These are phyloP conservation scores for Semnornis frantzii DNA, from an alignment of 2,113 vertebrate species.

Conservation along the genomic window DNA sequence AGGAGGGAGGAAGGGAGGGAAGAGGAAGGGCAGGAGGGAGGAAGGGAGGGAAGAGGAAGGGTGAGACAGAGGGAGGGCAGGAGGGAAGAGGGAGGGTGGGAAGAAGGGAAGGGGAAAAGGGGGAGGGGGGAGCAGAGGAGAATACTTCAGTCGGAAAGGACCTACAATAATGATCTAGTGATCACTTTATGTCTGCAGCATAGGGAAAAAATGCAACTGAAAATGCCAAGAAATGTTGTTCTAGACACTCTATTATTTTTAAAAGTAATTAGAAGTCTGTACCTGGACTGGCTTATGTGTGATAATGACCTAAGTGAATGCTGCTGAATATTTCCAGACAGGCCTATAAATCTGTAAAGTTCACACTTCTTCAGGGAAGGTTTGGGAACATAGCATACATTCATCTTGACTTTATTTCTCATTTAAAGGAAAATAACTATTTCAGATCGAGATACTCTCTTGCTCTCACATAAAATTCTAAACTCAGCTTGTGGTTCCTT, in stretches of 20 bases:
- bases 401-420: neutral
- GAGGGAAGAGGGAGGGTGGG: no score
- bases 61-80: no score
- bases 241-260: neutral
- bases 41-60: no score
- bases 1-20: no score
- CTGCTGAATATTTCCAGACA: neutral
- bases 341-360: neutral
- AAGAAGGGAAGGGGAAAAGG: neutral
- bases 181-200: neutral
- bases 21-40: no score
- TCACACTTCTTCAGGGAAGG: neutral
- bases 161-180: no score
- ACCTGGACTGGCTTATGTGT: neutral
- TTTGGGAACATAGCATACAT: neutral
- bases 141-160: no score
- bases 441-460: neutral
- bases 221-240: neutral
- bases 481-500: neutral
- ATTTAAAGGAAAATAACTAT: neutral
- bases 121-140: no score
- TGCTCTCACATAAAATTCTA: neutral
- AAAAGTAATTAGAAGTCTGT: conserved; percentile 1
- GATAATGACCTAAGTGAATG: neutral
- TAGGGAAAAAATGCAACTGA: neutral